phyloP scores from a whole-genome alignment of 1,140 invertebrate genomes.

The Pogonomyrmex californicus region DNA sequence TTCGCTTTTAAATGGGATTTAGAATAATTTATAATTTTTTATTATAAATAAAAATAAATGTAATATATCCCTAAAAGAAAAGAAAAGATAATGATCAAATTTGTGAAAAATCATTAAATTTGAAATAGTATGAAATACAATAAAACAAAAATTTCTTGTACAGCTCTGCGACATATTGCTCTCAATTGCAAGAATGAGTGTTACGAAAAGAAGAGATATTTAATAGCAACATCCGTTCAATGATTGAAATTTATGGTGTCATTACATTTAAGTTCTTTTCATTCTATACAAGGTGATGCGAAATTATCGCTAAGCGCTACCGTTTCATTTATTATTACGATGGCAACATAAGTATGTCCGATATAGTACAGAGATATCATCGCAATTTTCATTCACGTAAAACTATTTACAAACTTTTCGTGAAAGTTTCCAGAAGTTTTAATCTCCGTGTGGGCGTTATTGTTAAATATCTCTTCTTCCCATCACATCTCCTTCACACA shows the following conservation, averaged over 20 bases:
- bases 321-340: background rate
- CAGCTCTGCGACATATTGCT: background rate
- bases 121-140: background rate
- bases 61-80: background rate
- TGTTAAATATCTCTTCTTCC: background rate
- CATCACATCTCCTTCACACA: background rate
- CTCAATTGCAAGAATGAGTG: background rate
- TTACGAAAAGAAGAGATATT: constrained; percentile 15
- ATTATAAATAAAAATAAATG: no score
- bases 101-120: background rate
- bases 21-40: no score
- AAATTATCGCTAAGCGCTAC: constrained; percentile 12
- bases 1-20: no score
- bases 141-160: background rate
- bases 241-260: constrained; percentile 30
- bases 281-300: background rate
- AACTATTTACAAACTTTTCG: constrained; percentile 22
- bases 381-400: constrained; percentile 29
- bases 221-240: constrained; percentile 7
- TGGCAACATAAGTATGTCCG: background rate
- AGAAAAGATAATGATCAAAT: background rate
- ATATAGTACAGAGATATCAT: constrained; percentile 7
- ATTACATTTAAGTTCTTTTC: constrained; percentile 14
- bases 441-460: background rate
- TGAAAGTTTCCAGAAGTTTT: constrained; percentile 3